phyloP scores from a whole-genome alignment of 2,113 vertebrate species.

The Baryphthengus martii region DNA sequence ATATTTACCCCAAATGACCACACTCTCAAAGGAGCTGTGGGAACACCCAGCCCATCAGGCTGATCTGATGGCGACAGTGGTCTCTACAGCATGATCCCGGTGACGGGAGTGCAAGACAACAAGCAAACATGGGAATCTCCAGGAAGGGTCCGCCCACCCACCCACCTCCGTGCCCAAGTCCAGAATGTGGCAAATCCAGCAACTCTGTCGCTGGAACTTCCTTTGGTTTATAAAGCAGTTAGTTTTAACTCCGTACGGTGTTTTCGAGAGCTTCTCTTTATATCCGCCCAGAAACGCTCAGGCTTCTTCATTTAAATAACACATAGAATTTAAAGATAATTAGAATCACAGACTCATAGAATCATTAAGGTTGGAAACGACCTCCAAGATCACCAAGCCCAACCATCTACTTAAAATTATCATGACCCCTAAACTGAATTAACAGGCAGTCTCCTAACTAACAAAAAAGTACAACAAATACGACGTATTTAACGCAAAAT shows the following conservation, averaged over 20 bases:
- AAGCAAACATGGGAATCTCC: accelerated
- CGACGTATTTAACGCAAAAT: background rate
- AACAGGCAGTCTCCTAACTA: background rate
- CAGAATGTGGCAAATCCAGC: background rate
- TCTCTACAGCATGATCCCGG: accelerated
- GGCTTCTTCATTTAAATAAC: background rate
- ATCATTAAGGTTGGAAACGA: too few relatives aligned
- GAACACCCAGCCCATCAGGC: background rate
- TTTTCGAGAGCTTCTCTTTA: background rate
- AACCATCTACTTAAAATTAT: too few relatives aligned
- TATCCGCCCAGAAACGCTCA: accelerated
- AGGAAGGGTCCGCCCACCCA: background rate
- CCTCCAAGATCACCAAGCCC: too few relatives aligned
- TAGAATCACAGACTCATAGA: too few relatives aligned
- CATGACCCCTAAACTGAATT: too few relatives aligned
- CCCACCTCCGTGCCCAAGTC: accelerated
- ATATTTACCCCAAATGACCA: background rate
- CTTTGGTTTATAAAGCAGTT: accelerated
- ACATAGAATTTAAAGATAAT: background rate
- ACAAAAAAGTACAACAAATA: background rate
- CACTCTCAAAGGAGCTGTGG: background rate
- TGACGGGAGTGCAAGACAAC: accelerated
- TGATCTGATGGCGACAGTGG: accelerated
- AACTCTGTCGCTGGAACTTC: too few relatives aligned
- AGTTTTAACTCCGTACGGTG: accelerated